phyloP scores from a whole-genome alignment of 2,888 invertebrate genomes.

The Polydrusus tereticollis region DNA sequence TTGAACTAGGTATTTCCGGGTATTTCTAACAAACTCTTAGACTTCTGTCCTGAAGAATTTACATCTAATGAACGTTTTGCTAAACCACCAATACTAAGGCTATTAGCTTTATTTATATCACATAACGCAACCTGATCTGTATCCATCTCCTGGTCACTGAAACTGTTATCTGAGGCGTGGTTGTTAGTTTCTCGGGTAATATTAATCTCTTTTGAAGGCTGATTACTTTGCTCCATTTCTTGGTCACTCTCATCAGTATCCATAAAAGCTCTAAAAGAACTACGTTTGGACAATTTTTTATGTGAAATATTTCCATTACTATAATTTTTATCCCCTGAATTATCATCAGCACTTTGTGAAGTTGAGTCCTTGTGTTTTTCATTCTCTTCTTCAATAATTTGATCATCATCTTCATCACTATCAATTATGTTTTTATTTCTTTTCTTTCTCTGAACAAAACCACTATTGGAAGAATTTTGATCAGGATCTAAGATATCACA shows the following conservation, averaged over 20 bases:
- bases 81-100: not conserved
- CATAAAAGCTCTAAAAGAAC: too few relatives aligned
- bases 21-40: not conserved
- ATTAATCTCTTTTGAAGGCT: not conserved
- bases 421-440: constrained; percentile 2
- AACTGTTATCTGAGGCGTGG: not conserved
- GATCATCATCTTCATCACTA: constrained; percentile 27
- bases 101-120: not conserved
- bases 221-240: not conserved
- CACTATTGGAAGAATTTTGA: constrained; percentile 10
- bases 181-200: too few relatives aligned
- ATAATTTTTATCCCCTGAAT: not conserved
- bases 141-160: not conserved
- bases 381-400: not conserved
- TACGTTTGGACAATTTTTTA: too few relatives aligned
- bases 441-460: not conserved
- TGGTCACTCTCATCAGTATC: constrained; percentile 1
- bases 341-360: not conserved
- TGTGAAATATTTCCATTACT: not conserved
- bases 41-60: not conserved
- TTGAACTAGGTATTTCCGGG: not conserved
- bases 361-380: not conserved
- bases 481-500: not conserved
- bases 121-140: not conserved
- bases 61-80: not conserved